These are phyloP conservation scores for Euclidia mi DNA, from an alignment of 2,888 invertebrate genomes.

Conservation along the genomic window DNA sequence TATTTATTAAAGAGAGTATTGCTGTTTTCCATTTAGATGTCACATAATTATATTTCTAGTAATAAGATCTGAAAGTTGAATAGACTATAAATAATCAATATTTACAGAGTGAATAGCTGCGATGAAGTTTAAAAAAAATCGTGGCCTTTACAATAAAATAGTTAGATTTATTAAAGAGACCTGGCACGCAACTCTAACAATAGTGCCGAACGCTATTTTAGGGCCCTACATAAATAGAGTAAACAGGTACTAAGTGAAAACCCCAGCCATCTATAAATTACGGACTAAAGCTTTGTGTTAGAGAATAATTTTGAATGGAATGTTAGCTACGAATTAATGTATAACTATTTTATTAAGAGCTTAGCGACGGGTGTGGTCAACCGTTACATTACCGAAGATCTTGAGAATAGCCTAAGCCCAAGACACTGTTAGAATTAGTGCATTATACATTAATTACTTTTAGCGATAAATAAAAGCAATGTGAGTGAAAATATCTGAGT, in stretches of 20 bases:
- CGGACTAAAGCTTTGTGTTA: not conserved
- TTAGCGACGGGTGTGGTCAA: too few species aligned
- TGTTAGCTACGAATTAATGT: too few species aligned
- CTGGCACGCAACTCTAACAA: not conserved
- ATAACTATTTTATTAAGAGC: too few species aligned
- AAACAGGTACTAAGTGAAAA: not conserved
- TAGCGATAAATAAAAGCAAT: too few species aligned
- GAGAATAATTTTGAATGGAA: too few species aligned
- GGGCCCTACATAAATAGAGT: not conserved
- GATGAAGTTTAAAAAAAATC: not conserved
- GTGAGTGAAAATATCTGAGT: too few species aligned
- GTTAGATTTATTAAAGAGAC: not conserved
- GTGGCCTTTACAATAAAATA: not conserved
- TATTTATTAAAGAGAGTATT: not conserved
- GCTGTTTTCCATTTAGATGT: not conserved
- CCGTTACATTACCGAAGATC: too few species aligned
- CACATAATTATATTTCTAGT: not conserved
- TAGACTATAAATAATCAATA: too few species aligned
- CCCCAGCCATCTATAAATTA: not conserved
- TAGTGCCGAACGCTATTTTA: not conserved
- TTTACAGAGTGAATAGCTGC: too few species aligned
- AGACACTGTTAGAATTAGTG: too few species aligned
- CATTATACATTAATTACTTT: too few species aligned
- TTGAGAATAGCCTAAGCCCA: too few species aligned
- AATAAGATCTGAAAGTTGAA: not conserved